Evolutionary conservation across 2,888 invertebrate species (phyloP).

Genomic region (Ophion slaviceki): DNA sequence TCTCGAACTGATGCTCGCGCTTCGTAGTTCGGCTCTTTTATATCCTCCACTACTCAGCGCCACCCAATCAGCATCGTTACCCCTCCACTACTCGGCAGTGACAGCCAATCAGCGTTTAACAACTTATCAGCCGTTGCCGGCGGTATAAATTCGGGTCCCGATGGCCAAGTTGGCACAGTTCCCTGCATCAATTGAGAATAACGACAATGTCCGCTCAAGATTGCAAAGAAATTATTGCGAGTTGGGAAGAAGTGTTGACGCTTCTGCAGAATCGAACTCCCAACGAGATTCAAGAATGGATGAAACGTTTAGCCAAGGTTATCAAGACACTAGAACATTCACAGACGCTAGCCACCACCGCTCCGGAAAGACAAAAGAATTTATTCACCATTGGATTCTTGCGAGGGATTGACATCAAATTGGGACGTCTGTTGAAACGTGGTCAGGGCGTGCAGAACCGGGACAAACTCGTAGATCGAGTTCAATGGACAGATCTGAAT

Average conservation of each 20-base stretch:
- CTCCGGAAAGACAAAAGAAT: constrained; percentile 6
- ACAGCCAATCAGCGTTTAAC: too few species aligned
- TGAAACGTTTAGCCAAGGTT: constrained; percentile 11
- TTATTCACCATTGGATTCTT: constrained; percentile 5
- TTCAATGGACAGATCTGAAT: constrained; percentile 34
- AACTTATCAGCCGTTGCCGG: too few species aligned
- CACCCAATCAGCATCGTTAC: background rate
- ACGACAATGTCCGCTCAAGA: too few species aligned
- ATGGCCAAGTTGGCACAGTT: too few species aligned
- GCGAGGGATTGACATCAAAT: background rate
- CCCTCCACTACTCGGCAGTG: too few species aligned
- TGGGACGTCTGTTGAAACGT: constrained; percentile 20
- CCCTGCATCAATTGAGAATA: too few species aligned
- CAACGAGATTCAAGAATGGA: background rate
- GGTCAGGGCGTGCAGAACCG: constrained; percentile 10
- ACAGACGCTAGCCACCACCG: background rate
- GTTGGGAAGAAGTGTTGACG: constrained; percentile 21
- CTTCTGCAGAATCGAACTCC: constrained; percentile 14
- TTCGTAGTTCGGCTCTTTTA: constrained; percentile 5
- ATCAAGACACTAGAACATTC: background rate
- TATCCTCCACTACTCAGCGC: background rate
- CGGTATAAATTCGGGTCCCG: too few species aligned
- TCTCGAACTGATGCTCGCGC: constrained; percentile 11
- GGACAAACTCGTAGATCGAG: constrained; percentile 2
- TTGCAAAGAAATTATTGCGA: background rate